phyloP scores from a whole-genome alignment of 2,797 vertebrate species.

The Galaxias olidus region DNA sequence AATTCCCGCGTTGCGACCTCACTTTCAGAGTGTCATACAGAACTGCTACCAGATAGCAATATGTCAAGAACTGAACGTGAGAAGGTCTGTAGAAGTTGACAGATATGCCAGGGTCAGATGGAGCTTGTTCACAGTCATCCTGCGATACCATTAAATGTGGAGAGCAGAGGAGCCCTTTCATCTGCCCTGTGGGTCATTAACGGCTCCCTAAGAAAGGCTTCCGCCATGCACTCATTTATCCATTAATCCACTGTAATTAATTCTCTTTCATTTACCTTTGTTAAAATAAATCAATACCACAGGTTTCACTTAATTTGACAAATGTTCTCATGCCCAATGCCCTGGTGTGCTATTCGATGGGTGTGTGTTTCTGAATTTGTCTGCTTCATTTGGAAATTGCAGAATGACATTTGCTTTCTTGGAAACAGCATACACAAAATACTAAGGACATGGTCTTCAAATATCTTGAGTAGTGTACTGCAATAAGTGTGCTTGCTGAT shows the following conservation, averaged over 20 bases:
- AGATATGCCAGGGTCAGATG: constrained; percentile 3
- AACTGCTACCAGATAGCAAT: not conserved
- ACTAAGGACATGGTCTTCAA: constrained; percentile 43
- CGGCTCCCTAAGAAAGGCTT: constrained; percentile 57
- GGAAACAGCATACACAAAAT: too few species aligned
- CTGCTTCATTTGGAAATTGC: constrained; percentile 41
- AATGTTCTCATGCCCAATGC: constrained; percentile 73
- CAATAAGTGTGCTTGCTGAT: too few species aligned
- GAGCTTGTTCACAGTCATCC: constrained; percentile 37
- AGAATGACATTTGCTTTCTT: constrained; percentile 15
- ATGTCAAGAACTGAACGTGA: too few species aligned
- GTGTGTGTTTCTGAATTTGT: constrained; percentile 28
- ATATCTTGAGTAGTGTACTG: too few species aligned
- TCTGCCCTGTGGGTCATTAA: constrained; percentile 65
- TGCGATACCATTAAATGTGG: constrained; percentile 45
- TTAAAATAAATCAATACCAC: constrained; percentile 77
- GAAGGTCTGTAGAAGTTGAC: constrained; percentile 2
- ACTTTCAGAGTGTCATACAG: not conserved
- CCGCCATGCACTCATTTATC: constrained; percentile 71
- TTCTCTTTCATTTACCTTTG: constrained; percentile 76
- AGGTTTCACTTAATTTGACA: constrained; percentile 80
- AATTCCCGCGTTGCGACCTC: not conserved
- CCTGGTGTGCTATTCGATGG: constrained; percentile 51
- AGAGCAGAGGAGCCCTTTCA: constrained; percentile 32
- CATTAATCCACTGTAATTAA: constrained; percentile 80